Evolutionary conservation across 2,113 vertebrate genomes (phyloP), one percentile per base, ranked within the genome.

Genomic region (Melanostigma gelatinosum): DNA sequence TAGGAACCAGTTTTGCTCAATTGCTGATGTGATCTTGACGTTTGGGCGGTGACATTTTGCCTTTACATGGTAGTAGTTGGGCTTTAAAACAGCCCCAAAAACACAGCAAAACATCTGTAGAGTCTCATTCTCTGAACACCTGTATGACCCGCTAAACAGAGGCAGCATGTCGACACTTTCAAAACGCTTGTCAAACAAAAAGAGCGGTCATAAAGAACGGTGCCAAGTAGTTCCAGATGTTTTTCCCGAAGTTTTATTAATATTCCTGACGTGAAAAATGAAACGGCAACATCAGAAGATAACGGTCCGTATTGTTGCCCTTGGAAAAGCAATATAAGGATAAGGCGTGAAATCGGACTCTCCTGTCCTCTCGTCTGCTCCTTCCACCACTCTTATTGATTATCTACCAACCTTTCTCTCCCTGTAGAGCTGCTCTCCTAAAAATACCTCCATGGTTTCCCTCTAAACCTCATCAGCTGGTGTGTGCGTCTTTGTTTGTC

Each of bases 351-450:
- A 83, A 70, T 76, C 77, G 12, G 77, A 71, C 78, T n/a, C 50
- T 83, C 50, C 76, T 42, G 54, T 89, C 84, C 52, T 76, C 73
- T 55, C 32, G 48, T 86, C 78, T 84, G 73, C 74, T 60, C 79
- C 77, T 79, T 80, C 77, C 86, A 78, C 75, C 85, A 55, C 86
- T 34, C 29, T 60, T 93, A 95, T 96, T 90, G 95, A 96, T 95
- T 95, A 89, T 84, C 66, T 79, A 77, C 83, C 92, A 91, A 91
- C 88, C 92, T 94, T 94, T 62, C 63, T 18, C 34, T 87, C 89
- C 69, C 75, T 71, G 73, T 54, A 79, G 72, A 69, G 79, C 66
- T 80, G 48, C 67, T 89, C 86, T 48, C 87, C 93, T 90, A 91
- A 88, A 93, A 93, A 93, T 92, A 93, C 29, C 78, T 71, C 79